Conservation (phyloP, 2,888 invertebrate species). For the Gymnosoma rotundatum region DNA sequence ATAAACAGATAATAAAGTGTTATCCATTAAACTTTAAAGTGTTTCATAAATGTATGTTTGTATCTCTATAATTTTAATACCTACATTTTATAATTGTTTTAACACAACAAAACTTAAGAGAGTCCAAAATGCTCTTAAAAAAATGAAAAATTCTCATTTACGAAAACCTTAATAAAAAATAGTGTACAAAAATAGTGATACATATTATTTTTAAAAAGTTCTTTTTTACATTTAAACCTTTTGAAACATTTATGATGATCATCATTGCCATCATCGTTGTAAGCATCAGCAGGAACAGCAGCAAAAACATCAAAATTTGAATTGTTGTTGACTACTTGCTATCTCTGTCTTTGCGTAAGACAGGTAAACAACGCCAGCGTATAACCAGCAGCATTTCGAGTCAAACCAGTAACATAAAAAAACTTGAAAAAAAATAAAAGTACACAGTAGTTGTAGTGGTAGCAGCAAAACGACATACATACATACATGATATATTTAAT, state of each 20-base stretch:
- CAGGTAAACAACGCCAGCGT: conserved; percentile 78
- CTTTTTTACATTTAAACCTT: conserved; percentile 33
- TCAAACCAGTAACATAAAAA: conserved; percentile 67
- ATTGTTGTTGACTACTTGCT: conserved; percentile 68
- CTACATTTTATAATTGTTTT: too few relatives aligned
- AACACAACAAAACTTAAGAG: conserved; percentile 38
- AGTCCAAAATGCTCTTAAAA: conserved; percentile 35
- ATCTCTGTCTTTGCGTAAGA: conserved; percentile 79
- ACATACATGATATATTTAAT: conserved; percentile 3
- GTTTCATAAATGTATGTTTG: too few relatives aligned
- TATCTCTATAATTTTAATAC: too few relatives aligned
- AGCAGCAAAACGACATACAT: conserved; percentile 73
- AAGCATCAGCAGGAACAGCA: conserved; percentile 42
- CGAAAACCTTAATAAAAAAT: conserved; percentile 8
- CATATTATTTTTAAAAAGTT: conserved; percentile 8
- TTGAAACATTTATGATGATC: conserved; percentile 66
- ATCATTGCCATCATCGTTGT: conserved; percentile 55
- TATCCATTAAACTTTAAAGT: neutral
- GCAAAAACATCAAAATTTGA: conserved; percentile 54
- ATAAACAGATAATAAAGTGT: too few relatives aligned
- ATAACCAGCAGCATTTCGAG: conserved; percentile 73
- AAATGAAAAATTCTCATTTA: neutral
- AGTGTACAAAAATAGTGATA: conserved; percentile 24
- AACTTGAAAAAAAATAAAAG: conserved; percentile 13
- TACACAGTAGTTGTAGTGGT: conserved; percentile 78